Evolutionary conservation across 2,888 invertebrate genomes (phyloP).

Genomic region (Argynnis bischoffii): DNA sequence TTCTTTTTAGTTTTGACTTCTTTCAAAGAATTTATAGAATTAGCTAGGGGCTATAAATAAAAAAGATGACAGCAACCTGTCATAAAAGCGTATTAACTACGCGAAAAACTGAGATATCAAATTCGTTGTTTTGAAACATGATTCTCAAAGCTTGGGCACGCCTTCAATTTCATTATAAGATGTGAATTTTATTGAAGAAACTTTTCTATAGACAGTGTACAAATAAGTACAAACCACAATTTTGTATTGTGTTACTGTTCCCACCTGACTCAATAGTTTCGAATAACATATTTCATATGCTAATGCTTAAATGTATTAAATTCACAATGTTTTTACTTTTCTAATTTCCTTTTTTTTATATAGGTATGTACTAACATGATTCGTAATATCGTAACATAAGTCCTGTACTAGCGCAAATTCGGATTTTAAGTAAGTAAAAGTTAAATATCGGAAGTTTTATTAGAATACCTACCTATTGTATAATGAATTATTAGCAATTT

Average conservation of each 20-base stretch:
- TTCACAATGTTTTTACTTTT: background rate
- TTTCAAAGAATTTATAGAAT: too few species aligned
- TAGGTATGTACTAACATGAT: too few species aligned
- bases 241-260: slow-evolving; percentile 17
- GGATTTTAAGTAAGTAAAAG: too few species aligned
- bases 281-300: slow-evolving; percentile 24
- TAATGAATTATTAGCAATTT: too few species aligned
- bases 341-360: background rate
- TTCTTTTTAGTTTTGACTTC: too few species aligned
- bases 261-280: slow-evolving; percentile 23
- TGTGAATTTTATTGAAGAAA: slow-evolving; percentile 60
- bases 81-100: slow-evolving; percentile 51
- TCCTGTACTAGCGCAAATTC: too few species aligned
- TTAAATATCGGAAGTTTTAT: too few species aligned
- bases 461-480: too few species aligned
- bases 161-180: slow-evolving; percentile 29
- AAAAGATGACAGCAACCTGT: slow-evolving; percentile 39
- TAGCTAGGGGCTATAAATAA: background rate
- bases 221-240: slow-evolving; percentile 9
- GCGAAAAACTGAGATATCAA: slow-evolving; percentile 68
- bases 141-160: slow-evolving; percentile 55
- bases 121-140: slow-evolving; percentile 74
- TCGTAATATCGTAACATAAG: too few species aligned
- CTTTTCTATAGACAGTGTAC: slow-evolving; percentile 41
- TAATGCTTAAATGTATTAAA: slow-evolving; percentile 9